Conservation (phyloP, 1,140 invertebrate genomes). For the Drosophila arawakana region DNA sequence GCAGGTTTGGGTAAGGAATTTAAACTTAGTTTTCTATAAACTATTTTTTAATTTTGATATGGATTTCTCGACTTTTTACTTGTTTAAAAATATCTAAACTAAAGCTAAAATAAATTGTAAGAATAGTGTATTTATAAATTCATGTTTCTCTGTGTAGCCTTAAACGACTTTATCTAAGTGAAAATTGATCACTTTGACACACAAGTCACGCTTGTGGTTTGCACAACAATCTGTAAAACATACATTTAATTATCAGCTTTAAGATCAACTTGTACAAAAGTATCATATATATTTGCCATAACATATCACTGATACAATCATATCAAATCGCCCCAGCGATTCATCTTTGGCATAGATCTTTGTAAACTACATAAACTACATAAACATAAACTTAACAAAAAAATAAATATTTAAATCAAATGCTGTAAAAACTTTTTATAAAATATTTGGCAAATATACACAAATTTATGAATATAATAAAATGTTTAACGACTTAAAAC, state of each 20-base stretch:
- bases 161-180: neutral
- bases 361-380: neutral
- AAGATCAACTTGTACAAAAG: constrained; percentile 1
- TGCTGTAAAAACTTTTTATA: too few relatives aligned
- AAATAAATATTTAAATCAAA: neutral
- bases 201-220: neutral
- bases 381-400: neutral
- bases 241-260: neutral
- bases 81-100: too few relatives aligned
- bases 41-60: too few relatives aligned
- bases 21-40: too few relatives aligned
- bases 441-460: too few relatives aligned
- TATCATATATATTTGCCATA: neutral
- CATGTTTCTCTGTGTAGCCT: neutral
- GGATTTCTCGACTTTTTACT: too few relatives aligned
- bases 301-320: neutral
- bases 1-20: too few relatives aligned
- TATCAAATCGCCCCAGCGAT: neutral
- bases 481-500: too few relatives aligned
- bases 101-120: too few relatives aligned
- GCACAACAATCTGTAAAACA: neutral
- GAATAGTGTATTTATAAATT: too few relatives aligned
- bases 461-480: too few relatives aligned
- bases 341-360: constrained; percentile 13
- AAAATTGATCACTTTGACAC: constrained; percentile 5